Base-by-base conservation (phyloP, 2,888 invertebrate species). In the Branchinecta sandiegonensis region DNA sequence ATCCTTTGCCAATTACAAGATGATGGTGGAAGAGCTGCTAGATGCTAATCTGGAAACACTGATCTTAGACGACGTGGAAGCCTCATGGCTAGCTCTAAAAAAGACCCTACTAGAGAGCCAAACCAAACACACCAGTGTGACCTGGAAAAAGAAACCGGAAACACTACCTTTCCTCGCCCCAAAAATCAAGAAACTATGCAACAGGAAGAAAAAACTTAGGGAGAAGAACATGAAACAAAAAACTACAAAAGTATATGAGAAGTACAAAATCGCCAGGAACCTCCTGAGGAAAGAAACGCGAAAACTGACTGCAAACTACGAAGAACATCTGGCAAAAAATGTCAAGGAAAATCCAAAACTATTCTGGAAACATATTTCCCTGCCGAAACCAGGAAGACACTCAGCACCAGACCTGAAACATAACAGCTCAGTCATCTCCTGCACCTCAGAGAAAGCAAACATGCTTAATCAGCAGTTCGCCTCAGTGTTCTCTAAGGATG, bases 101-200 rank as follows among this genome's bases (percentile, higher is more conserved):
- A 56, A 14, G 13, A 56, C 56, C 56, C 56, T 56, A 56, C 56
- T 56, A 56, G 4, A 56, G 56, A 56, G 13, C 56, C 56, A 56
- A 50, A 4, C 50, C 50, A 50, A 56, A 23, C 23, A 56, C 8
- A 8, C 8, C 56, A 56, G 56, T 0, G 17, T 7, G 56, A 56
- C 56, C 0, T 56, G 17, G 56, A 56, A 56, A 56, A 56, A 56
- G 23, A 23, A n/a, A n/a, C n/a, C n/a, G n/a, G n/a, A 50, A 50
- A 50, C 50, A 6, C 13, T 56, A 56, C 56, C 56, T 8, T 56
- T 6, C 56, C 56, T 56, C 56, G 5, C 6, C 56, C 56, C 56
- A 56, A 56, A 56, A 56, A 56, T 56, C 56, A 56, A 56, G 56
- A 56, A 56, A 56, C 56, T 56, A 56, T 1, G 56, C 56, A 56